Percentiles rank a stretch among this genome's conserved stretches.
These are phyloP conservation scores for Brachyhypopomus gauderio DNA, from an alignment of 2,113 vertebrate genomes.

Conservation along the genomic window DNA sequence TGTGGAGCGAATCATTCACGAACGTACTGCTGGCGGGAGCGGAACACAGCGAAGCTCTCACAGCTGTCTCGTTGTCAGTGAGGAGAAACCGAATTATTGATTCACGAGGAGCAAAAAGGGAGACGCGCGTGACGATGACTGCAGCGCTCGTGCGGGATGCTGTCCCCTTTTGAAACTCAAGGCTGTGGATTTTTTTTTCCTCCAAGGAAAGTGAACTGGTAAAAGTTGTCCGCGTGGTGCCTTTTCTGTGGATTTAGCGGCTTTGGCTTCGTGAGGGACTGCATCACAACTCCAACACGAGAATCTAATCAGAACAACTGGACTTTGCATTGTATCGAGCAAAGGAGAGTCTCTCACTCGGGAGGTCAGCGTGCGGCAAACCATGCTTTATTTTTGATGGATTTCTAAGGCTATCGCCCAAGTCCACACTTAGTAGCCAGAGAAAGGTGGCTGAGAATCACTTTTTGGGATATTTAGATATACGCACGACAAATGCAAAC, in stretches of 20 bases:
- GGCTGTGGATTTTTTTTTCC: conserved; percentile 5
- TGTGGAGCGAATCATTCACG: conserved; percentile 38
- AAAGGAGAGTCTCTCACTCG: not conserved
- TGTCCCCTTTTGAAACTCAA: conserved; percentile 11
- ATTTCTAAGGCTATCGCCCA: conserved; percentile 59
- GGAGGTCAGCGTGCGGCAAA: conserved; percentile 2
- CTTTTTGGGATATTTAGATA: not conserved
- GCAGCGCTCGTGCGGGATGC: not conserved
- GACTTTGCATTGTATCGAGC: conserved; percentile 63
- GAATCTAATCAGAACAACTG: conserved; percentile 49
- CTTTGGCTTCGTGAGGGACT: conserved; percentile 19
- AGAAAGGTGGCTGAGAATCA: conserved; percentile 49
- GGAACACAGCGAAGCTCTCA: not conserved
- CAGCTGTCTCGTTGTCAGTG: conserved; percentile 13
- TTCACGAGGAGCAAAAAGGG: not conserved
- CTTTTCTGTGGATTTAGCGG: conserved; percentile 44
- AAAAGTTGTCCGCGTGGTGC: not conserved
- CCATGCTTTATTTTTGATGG: conserved; percentile 58
- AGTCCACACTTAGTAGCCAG: not conserved
- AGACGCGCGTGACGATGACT: not conserved
- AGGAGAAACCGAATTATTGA: conserved; percentile 1
- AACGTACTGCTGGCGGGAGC: not conserved
- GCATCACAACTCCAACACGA: not conserved
- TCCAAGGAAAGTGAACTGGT: conserved; percentile 5
- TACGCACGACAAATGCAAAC: conserved; percentile 61